These are phyloP conservation scores for Carposina sasakii DNA, from an alignment of 1,140 invertebrate genomes.

Conservation along the genomic window DNA sequence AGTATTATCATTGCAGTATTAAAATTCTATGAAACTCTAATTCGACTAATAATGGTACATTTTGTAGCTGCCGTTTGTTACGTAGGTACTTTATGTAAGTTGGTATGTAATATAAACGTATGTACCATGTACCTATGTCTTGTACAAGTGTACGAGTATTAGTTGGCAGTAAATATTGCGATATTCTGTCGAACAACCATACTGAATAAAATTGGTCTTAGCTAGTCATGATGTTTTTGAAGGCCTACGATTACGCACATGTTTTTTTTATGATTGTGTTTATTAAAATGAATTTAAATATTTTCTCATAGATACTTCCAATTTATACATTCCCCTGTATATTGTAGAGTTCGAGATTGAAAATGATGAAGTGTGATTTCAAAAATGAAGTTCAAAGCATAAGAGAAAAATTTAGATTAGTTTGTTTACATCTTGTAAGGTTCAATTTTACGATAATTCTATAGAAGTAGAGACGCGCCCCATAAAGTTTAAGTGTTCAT, in stretches of 20 bases:
- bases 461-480: constrained; percentile 48
- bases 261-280: constrained; percentile 31
- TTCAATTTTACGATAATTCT: constrained; percentile 57
- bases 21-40: too few relatives aligned
- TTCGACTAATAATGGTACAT: too few relatives aligned
- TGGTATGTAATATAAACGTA: too few relatives aligned
- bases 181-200: too few relatives aligned
- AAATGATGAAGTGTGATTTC: constrained; percentile 44
- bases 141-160: too few relatives aligned
- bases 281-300: constrained; percentile 23
- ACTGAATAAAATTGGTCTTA: constrained; percentile 61
- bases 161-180: too few relatives aligned
- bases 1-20: too few relatives aligned
- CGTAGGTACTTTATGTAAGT: too few relatives aligned
- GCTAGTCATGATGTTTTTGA: constrained; percentile 63
- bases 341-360: constrained; percentile 35
- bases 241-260: constrained; percentile 62
- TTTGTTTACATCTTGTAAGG: constrained; percentile 36
- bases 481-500: constrained; percentile 68
- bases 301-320: constrained; percentile 38
- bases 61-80: too few relatives aligned
- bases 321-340: constrained; percentile 59
- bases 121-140: too few relatives aligned
- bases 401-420: constrained; percentile 46
- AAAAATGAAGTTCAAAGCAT: constrained; percentile 57